phyloP scores from a whole-genome alignment of 2,113 vertebrate genomes.

The human region DNA sequence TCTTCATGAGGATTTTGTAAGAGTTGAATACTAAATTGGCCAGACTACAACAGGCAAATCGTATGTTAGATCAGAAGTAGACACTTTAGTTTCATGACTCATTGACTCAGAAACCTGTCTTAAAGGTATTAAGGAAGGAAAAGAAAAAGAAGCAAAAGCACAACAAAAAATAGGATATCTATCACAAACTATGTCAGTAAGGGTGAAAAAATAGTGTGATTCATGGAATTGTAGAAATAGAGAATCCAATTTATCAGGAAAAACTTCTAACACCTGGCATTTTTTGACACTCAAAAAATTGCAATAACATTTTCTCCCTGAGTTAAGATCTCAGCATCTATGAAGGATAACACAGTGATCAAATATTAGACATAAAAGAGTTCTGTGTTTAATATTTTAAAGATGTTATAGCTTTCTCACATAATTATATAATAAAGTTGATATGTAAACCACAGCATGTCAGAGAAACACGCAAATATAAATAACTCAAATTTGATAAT shows the following conservation, averaged over 20 bases:
- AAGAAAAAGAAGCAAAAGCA: slow-evolving; percentile 46
- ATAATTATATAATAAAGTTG: background rate
- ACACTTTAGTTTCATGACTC: slow-evolving; percentile 75
- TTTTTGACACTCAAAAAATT: slow-evolving; percentile 51
- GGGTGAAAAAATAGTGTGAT: slow-evolving; percentile 40
- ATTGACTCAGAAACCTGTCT: slow-evolving; percentile 73
- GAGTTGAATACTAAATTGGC: slow-evolving; percentile 62
- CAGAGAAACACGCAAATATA: background rate
- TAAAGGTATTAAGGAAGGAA: slow-evolving; percentile 62
- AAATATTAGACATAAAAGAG: background rate
- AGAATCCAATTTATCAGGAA: slow-evolving; percentile 55
- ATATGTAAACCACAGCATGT: background rate
- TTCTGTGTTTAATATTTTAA: slow-evolving; percentile 8
- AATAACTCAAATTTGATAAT: background rate
- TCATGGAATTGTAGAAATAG: background rate
- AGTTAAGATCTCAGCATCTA: slow-evolving; percentile 19
- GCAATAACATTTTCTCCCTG: slow-evolving; percentile 31
- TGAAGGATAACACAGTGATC: slow-evolving; percentile 2
- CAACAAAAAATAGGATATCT: slow-evolving; percentile 67
- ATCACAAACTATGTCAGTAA: slow-evolving; percentile 49
- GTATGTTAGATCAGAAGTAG: slow-evolving; percentile 50
- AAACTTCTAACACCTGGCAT: background rate
- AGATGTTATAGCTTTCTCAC: background rate
- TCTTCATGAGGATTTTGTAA: slow-evolving; percentile 44
- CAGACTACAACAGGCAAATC: slow-evolving; percentile 51